Base-by-base conservation (phyloP, 2,888 invertebrate genomes). In the Perdita meconis region DNA sequence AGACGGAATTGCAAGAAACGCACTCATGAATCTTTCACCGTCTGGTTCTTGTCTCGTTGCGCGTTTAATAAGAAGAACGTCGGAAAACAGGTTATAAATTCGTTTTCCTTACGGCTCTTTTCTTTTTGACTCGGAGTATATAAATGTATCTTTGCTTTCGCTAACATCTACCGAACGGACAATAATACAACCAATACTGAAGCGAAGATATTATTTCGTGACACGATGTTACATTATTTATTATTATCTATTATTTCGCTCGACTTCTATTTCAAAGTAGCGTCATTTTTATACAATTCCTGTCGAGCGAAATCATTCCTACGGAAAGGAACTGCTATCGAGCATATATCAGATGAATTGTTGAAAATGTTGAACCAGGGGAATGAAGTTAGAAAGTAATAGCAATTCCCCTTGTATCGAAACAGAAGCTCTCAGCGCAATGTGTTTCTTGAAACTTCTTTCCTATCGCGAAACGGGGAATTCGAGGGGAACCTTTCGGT, bases 401-500 rank as follows among this genome's bases (percentile, higher is more conserved):
- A 30, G 30, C 30, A 30, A 30, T 30, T 30, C 6, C 13, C 2
- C 40, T 40, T 40, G 13, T 40, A 13, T 40, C 40, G 40, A 40
- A 40, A 30, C 30, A 30, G 30, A 40, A 13, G 30, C 56, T 56
- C 56, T 57, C 40, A 38, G 56, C 22, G 22, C 56, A 57, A 57
- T 22, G 22, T 60, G 60, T 60, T 42, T 30, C 22, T 30, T 60
- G 44, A 42, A 26, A 44, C 42, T 47, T 42, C 60, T 42, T 60
- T 47, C 44, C 44, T 30, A 24, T 60, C 24, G 42, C 26, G 24
- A 42, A 60, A 47, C 24, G 42, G 44, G 24, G 44, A 60, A 47
- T 60, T 60, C 26, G 24, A 38, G 26, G 30, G 42, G 26, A 38
- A 26, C 26, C 56, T 38, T 57, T 57, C 56, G 56, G 13, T 38